A percentile compares a stretch with the other conserved stretches of the same genome.
These are phyloP conservation scores for Thecophora atra DNA, from an alignment of 2,888 invertebrate species.

Conservation along the genomic window DNA sequence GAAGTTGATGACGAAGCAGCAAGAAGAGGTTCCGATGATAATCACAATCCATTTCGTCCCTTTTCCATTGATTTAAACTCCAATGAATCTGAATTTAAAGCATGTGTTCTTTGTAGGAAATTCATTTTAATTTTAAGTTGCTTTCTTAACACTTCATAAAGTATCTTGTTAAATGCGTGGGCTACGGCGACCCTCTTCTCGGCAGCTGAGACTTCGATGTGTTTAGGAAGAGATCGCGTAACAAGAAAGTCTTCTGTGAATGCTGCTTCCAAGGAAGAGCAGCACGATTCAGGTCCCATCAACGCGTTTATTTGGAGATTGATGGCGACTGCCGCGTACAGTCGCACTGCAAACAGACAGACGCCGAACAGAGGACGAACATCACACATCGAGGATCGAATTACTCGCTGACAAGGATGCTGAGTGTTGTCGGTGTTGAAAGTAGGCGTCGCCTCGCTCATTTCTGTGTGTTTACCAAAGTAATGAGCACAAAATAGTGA, in stretches of 20 bases:
- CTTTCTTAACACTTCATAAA: too few species aligned
- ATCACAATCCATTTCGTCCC: too few species aligned
- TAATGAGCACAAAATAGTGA: not conserved
- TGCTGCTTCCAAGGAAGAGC: not conserved
- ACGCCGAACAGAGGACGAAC: not conserved
- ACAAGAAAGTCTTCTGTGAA: not conserved
- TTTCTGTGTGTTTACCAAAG: not conserved
- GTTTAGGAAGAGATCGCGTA: not conserved
- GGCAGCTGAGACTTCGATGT: not conserved
- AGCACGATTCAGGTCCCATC: not conserved
- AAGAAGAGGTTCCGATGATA: too few species aligned
- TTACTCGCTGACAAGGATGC: conserved; percentile 26
- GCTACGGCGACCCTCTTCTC: not conserved
- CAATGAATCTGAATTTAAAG: too few species aligned
- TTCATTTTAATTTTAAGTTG: too few species aligned
- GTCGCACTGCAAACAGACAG: not conserved
- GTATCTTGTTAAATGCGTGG: too few species aligned
- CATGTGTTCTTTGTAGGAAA: too few species aligned
- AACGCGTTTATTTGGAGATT: not conserved
- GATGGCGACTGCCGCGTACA: not conserved
- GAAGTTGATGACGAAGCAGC: too few species aligned
- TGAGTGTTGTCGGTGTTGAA: conserved; percentile 26
- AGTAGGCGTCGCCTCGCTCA: conserved; percentile 18
- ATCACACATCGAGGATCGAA: conserved; percentile 15
- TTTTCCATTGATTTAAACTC: too few species aligned